These are phyloP conservation scores for Platycercus adscitus DNA, from an alignment of 2,113 vertebrate species.

Conservation along the genomic window DNA sequence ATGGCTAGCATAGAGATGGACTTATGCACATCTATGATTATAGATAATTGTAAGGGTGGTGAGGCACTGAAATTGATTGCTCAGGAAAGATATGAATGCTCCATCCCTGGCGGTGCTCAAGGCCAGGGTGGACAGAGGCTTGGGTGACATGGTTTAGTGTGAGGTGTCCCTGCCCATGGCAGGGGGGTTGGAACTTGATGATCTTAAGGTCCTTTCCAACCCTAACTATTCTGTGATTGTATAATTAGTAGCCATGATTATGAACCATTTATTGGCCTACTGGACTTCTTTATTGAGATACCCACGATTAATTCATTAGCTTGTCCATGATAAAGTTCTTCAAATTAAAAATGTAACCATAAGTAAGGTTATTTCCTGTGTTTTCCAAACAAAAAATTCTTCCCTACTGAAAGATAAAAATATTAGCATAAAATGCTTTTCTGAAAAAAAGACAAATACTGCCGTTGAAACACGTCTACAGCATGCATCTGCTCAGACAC, in stretches of 20 bases:
- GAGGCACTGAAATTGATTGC: too few relatives aligned
- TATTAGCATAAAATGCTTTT: not conserved
- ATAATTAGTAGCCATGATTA: not conserved
- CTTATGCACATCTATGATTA: not conserved
- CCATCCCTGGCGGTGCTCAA: too few relatives aligned
- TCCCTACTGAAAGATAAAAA: not conserved
- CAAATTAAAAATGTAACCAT: not conserved
- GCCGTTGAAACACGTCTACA: not conserved
- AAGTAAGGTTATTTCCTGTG: not conserved
- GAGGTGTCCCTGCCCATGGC: too few relatives aligned
- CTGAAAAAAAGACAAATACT: not conserved
- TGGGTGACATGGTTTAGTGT: too few relatives aligned
- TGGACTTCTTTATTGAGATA: not conserved
- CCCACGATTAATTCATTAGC: not conserved
- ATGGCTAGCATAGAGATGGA: not conserved
- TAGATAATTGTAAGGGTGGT: not conserved
- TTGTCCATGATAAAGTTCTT: not conserved
- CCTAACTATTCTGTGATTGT: not conserved
- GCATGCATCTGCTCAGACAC: fast-evolving
- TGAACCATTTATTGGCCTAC: not conserved
- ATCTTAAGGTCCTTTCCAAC: too few relatives aligned
- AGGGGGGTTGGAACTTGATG: too few relatives aligned
- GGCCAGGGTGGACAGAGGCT: too few relatives aligned
- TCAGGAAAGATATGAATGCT: too few relatives aligned
- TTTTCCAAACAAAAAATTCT: not conserved